These are phyloP conservation scores for Automeris io DNA, from an alignment of 2,888 invertebrate genomes.

Conservation along the genomic window DNA sequence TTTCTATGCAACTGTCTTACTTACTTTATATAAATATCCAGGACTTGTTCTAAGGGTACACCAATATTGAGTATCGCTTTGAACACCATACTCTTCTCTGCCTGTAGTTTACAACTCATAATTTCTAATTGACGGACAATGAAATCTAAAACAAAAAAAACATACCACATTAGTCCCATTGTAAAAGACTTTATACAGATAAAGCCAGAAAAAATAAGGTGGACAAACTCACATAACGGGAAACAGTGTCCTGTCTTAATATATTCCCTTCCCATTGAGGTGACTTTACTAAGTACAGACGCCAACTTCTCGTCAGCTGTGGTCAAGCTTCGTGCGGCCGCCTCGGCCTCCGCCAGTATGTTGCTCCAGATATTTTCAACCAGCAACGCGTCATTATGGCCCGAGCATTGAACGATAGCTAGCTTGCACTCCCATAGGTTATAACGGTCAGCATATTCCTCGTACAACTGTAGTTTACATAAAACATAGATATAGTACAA, in stretches of 20 bases:
- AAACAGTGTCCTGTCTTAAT: conserved; percentile 91
- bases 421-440: conserved; percentile 95
- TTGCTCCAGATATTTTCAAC: conserved; percentile 95
- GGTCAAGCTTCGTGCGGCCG: conserved; percentile 60
- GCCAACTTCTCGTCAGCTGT: conserved; percentile 77
- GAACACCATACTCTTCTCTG: conserved; percentile 86
- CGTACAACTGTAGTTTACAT: conserved; percentile 80
- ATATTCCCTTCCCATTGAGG: conserved; percentile 86
- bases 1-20: conserved; percentile 23
- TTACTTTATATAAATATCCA: conserved; percentile 90
- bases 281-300: conserved; percentile 85
- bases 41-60: conserved; percentile 84
- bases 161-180: background rate
- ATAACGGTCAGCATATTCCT: conserved; percentile 94
- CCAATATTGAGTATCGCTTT: conserved; percentile 85
- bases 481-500: background rate
- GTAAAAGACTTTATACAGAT: conserved; percentile 7
- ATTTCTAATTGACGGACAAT: conserved; percentile 88
- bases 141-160: conserved; percentile 76
- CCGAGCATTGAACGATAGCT: conserved; percentile 95
- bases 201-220: conserved; percentile 4
- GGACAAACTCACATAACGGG: conserved; percentile 82
- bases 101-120: conserved; percentile 83
- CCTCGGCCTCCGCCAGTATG: conserved; percentile 81
- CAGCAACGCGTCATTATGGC: conserved; percentile 90